Conservation (phyloP, 2,113 vertebrate genomes). For the Dromiciops gliroides region DNA sequence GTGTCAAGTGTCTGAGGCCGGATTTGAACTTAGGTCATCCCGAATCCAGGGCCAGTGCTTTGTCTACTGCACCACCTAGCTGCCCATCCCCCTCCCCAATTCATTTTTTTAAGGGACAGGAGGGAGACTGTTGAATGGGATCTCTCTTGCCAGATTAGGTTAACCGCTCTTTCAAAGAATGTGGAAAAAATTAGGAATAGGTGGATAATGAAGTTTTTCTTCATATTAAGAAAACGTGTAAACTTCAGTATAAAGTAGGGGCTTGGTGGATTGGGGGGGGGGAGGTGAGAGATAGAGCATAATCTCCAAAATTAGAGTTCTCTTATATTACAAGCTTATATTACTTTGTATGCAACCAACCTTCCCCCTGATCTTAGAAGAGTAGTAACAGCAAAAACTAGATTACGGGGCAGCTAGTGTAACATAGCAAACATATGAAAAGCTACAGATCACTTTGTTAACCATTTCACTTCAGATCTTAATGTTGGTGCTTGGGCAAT, state of each 20-base stretch:
- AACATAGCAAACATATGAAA: slow-evolving; percentile 53
- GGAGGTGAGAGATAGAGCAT: no score
- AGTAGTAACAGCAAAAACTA: slow-evolving; percentile 55
- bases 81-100: no score
- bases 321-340: slow-evolving; percentile 73
- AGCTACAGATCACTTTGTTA: slow-evolving; percentile 66
- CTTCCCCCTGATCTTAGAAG: slow-evolving; percentile 66
- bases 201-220: not conserved
- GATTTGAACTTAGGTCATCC: no score
- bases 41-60: no score
- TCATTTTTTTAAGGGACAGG: not conserved
- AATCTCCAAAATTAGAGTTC: slow-evolving; percentile 56
- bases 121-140: not conserved
- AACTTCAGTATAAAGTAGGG: not conserved
- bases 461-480: not conserved
- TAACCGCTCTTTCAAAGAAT: not conserved
- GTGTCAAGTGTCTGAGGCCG: no score
- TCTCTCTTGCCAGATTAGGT: not conserved
- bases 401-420: slow-evolving; percentile 56
- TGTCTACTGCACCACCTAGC: no score
- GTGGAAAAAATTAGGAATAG: not conserved
- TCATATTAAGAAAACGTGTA: not conserved
- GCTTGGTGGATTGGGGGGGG: not conserved
- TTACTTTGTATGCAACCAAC: slow-evolving; percentile 56
- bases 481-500: slow-evolving; percentile 42